A percentile compares a stretch with the other conserved stretches of the same genome.
Evolutionary conservation across 1,140 invertebrate species (phyloP).

Genomic region (Hetaerina americana): DNA sequence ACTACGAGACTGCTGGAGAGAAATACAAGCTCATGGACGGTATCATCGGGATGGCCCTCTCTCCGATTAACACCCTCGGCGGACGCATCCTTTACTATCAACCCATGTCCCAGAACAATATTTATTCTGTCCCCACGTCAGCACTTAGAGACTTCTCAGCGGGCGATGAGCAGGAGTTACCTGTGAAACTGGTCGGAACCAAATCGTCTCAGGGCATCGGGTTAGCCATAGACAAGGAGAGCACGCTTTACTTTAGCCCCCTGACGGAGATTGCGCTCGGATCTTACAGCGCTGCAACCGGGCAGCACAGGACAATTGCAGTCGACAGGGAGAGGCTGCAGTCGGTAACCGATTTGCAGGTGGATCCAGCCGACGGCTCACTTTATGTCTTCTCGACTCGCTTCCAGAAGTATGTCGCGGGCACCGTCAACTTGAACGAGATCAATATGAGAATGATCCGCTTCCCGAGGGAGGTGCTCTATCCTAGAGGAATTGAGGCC

Average conservation of each 20-base stretch:
- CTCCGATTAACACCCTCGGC: conserved; percentile 28
- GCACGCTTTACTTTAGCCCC: conserved; percentile 57
- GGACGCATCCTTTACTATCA: conserved; percentile 54
- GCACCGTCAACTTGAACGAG: not conserved
- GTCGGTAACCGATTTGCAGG: not conserved
- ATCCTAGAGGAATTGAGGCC: not conserved
- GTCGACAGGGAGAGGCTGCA: conserved; percentile 46
- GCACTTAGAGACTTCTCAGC: conserved; percentile 50
- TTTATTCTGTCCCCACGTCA: conserved; percentile 60
- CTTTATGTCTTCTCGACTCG: not conserved
- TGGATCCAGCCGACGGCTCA: not conserved
- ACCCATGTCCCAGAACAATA: conserved; percentile 66
- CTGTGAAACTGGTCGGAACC: conserved; percentile 57
- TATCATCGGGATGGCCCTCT: conserved; percentile 23
- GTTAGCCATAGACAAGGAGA: conserved; percentile 45
- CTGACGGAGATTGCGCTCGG: conserved; percentile 62
- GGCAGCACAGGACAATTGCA: conserved; percentile 29
- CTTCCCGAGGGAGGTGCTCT: not conserved
- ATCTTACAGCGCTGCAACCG: conserved; percentile 37
- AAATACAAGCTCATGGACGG: conserved; percentile 4
- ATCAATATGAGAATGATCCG: not conserved
- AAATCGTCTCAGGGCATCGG: conserved; percentile 73
- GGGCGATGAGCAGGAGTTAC: conserved; percentile 34
- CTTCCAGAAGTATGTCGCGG: conserved; percentile 1
- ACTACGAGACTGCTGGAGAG: not conserved